phyloP scores from a whole-genome alignment of 2,113 vertebrate genomes.

The Ceyx cyanopectus region DNA sequence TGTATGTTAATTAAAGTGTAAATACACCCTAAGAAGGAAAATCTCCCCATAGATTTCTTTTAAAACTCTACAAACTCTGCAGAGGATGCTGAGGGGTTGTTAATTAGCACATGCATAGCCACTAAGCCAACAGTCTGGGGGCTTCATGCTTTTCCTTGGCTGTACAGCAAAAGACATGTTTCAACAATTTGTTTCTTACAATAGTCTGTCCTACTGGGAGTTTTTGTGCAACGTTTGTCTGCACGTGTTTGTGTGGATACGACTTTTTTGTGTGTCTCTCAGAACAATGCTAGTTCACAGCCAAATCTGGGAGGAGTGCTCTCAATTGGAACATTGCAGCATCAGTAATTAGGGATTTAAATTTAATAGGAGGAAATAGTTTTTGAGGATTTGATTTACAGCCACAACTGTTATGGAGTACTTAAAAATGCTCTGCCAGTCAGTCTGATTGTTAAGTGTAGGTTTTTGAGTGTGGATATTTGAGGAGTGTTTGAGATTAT shows the following conservation, averaged over 20 bases:
- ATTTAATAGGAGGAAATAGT: conserved; percentile 17
- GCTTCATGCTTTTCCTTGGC: background rate
- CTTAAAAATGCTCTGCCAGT: conserved; percentile 46
- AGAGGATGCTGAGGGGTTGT: background rate
- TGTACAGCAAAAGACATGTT: background rate
- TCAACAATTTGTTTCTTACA: background rate
- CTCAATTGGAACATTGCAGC: background rate
- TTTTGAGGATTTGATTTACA: conserved; percentile 49
- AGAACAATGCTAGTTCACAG: background rate
- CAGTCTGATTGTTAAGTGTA: background rate
- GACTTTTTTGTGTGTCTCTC: background rate
- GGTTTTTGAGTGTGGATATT: background rate
- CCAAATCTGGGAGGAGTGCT: background rate
- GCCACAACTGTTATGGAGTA: conserved; percentile 1
- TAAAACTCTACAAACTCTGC: background rate
- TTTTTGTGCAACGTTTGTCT: background rate
- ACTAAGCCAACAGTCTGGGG: background rate
- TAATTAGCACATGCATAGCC: background rate
- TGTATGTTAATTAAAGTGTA: background rate
- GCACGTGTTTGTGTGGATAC: background rate
- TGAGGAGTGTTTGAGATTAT: conserved; percentile 15
- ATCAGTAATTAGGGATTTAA: background rate
- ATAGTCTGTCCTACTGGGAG: background rate
- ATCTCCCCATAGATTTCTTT: background rate
- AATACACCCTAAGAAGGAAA: background rate